A percentile compares a stretch with the other conserved stretches of the same genome.
These are phyloP conservation scores for Hippocampus barbouri DNA, from an alignment of 2,113 vertebrate genomes.

Conservation along the genomic window DNA sequence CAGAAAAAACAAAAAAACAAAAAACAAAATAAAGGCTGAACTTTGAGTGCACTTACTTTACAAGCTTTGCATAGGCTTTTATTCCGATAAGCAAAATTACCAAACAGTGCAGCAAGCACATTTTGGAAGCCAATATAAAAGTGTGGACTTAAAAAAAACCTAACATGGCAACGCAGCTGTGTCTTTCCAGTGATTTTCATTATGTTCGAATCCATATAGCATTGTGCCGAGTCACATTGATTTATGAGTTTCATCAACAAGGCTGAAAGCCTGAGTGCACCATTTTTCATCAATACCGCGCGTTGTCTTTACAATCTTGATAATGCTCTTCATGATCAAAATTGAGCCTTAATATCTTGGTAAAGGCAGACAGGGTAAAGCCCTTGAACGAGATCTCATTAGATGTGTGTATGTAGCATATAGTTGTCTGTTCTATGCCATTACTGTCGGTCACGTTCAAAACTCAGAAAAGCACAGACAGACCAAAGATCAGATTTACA, in stretches of 20 bases:
- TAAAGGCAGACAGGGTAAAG: not conserved
- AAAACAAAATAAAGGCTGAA: not conserved
- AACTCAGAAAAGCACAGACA: not conserved
- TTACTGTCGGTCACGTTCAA: conserved; percentile 6
- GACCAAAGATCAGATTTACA: not conserved
- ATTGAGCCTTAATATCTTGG: conserved; percentile 1
- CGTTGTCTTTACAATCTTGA: conserved; percentile 24
- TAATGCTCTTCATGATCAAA: conserved; percentile 11
- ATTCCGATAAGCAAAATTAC: not conserved
- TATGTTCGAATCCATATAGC: conserved; percentile 39
- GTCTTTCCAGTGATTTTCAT: conserved; percentile 41
- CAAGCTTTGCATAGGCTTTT: not conserved
- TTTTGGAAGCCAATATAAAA: conserved; percentile 10
- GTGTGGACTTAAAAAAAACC: not conserved
- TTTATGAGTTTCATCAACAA: conserved; percentile 50
- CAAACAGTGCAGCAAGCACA: conserved; percentile 8
- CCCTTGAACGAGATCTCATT: not conserved
- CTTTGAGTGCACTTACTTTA: not conserved
- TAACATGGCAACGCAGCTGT: conserved; percentile 17
- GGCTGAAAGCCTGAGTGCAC: conserved; percentile 10
- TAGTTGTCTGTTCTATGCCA: conserved; percentile 13
- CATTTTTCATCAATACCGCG: conserved; percentile 36
- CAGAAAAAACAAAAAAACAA: not conserved
- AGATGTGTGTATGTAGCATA: not conserved
- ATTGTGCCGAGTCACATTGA: conserved; percentile 40